Conservation (phyloP, 2,888 invertebrate genomes). For the Hybos culiciformis region DNA sequence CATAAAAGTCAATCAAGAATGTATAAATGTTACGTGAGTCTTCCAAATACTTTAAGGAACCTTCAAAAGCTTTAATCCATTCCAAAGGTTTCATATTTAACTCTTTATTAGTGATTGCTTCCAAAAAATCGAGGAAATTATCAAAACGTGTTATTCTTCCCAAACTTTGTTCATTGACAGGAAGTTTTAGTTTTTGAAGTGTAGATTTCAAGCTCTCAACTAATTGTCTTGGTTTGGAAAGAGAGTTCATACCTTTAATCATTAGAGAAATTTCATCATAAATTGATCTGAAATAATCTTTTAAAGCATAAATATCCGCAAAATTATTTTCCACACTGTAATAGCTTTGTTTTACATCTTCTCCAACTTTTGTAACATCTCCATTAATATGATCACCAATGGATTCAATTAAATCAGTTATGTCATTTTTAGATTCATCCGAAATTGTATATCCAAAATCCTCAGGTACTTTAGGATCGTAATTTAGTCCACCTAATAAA, state of each 20-base stretch:
- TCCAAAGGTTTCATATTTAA: not conserved
- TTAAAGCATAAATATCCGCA: no score
- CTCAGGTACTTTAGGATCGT: not conserved
- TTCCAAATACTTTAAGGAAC: not conserved
- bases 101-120: not conserved
- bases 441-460: constrained; percentile 9
- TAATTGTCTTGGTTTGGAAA: no score
- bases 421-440: constrained; percentile 3
- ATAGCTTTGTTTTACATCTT: no score
- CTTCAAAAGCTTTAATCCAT: not conserved
- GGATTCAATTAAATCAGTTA: not conserved
- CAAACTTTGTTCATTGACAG: no score
- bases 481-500: not conserved
- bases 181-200: no score
- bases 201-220: no score
- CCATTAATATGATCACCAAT: not conserved
- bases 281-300: no score
- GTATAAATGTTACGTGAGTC: not conserved
- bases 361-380: no score
- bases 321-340: no score
- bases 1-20: not conserved
- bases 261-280: no score
- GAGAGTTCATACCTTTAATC: no score
- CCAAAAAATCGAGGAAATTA: not conserved
- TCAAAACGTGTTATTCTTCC: not conserved